Base-by-base conservation (phyloP, 2,113 vertebrate genomes). In the Agelaius tricolor region DNA sequence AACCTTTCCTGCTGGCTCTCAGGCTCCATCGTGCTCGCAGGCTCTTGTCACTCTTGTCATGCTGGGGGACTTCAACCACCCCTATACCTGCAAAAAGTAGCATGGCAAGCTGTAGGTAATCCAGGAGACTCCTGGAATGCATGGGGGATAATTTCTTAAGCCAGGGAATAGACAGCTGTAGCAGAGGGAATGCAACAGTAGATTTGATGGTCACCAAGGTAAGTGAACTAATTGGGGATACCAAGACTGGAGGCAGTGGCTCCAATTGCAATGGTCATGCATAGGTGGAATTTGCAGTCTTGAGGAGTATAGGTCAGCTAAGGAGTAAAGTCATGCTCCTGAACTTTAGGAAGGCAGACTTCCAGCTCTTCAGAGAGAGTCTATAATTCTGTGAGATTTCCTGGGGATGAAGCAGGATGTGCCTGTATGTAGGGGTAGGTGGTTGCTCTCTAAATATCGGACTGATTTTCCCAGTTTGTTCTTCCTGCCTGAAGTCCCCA, bases 1-100 rank as follows among this genome's bases (percentile, higher is more conserved):
- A 78, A 11, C 26, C 33, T 44, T 66, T 66, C 46, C 6, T 62
- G 23, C 11, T 28, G 79, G 12, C 62, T 75, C 20, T 20, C 68
- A 30, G 69, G 33, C 33, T 74, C 28, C 39, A 15, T 67, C 0
- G 0, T 59, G 28, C 39, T 62, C 0, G 0, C 47, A 41, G 63
- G 16, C 18, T 57, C 31, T 57, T 77, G 66, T 63, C 20, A 33
- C 18, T 57, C 31, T 57, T 77, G 66, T 63, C 20, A 28, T 49
- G 21, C 57, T 68, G 30, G 20, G 33, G 46, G 23, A 21, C 61
- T 82, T 75, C 39, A 74, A 13, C 14, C 15, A 31, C 14, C 46
- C 16, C 1, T 3, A 5, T 39, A 54, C 9, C 11, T 77, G 35
- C 15, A 54, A 33, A 90, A 76, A 23, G 30, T 63, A 55, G 26